phyloP scores from a whole-genome alignment of 1,140 invertebrate species.

The Propsilocerus akamusi region DNA sequence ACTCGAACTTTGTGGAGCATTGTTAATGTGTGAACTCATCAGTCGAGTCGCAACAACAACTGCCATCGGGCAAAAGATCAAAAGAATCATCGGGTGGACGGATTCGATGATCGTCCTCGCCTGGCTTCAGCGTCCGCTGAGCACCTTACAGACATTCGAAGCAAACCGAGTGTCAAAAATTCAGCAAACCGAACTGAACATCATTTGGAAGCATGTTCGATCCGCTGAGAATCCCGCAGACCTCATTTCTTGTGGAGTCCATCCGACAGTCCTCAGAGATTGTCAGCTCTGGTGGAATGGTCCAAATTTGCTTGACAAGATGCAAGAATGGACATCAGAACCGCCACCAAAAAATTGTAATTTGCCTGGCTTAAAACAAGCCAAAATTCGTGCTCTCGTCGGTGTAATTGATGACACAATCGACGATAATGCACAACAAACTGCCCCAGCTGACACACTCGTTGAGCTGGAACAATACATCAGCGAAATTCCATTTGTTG shows the following conservation, averaged over 20 bases:
- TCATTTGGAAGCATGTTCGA: slow-evolving; percentile 13
- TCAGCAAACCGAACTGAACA: slow-evolving; percentile 7
- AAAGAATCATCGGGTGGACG: slow-evolving; percentile 17
- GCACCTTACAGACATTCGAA: slow-evolving; percentile 13
- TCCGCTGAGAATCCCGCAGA: slow-evolving; percentile 13
- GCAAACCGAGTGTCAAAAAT: slow-evolving; percentile 14
- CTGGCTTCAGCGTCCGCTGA: slow-evolving; percentile 6
- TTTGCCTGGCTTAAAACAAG: no score
- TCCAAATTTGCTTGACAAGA: no score
- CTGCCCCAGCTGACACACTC: no score
- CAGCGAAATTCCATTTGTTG: no score
- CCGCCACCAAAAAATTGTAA: no score
- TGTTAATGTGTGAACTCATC: slow-evolving; percentile 12
- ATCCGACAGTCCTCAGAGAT: slow-evolving; percentile 10
- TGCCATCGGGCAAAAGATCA: slow-evolving; percentile 11
- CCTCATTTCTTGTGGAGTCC: slow-evolving; percentile 19
- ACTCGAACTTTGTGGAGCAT: slow-evolving; percentile 27
- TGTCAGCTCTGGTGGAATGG: slow-evolving; percentile 17
- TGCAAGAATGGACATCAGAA: no score
- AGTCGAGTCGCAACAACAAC: slow-evolving; percentile 10
- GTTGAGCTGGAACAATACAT: no score
- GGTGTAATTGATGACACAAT: no score
- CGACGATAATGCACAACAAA: no score
- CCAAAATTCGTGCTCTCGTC: no score
- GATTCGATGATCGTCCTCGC: slow-evolving; percentile 9